Base-by-base conservation (phyloP, 2,797 vertebrate species). In the Pempheris klunzingeri region DNA sequence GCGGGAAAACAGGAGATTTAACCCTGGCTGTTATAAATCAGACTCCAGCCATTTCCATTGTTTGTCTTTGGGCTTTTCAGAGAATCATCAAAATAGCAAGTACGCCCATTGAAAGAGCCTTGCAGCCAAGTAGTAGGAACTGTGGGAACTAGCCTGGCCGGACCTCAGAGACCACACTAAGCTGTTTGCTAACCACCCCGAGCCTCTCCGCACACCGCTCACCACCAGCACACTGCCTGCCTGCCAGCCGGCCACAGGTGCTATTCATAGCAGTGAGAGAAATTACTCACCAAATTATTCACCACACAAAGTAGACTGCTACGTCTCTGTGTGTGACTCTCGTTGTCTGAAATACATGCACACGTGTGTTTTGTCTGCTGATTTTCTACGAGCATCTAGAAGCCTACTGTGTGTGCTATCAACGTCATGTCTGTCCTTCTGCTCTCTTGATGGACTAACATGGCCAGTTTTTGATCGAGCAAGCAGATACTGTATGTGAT, bases 201-300 rank as follows among this genome's bases (percentile, higher is more conserved):
- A 81, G 68, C 80, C 73, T 82, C 78, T 63, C 59, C 57, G 77
- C 47, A 4, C 77, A 43, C 84, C 26, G 36, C 88, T 58, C 67
- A 57, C 81, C 84, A 73, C 80, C 77, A 74, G 82, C 83, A 64
- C 39, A 47, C 88, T 53, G 80, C 65, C 81, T 76, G 80, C 73
- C 81, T 52, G 78, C 71, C 71, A 65, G 78, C 71, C 71, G 67
- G 81, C 84, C 83, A 28, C 82, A 89, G 87, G 86, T 85, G 60
- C 88, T 92, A 88, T 93, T 94, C 87, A 88, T 86, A 94, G 88
- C 80, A 70, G 47, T 8, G 72, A 81, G 71, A 85, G 71, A 88
- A 86, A 87, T 93, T 80, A 84, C 74, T 78, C 69, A 70, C 76
- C 69, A 87, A 90, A 93, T 88, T 49, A 88, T 91, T 88, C 82